Percentiles rank a stretch among this genome's conserved stretches.
Conservation (phyloP, 2,797 vertebrate species). For the Sphaeramia orbicularis region DNA sequence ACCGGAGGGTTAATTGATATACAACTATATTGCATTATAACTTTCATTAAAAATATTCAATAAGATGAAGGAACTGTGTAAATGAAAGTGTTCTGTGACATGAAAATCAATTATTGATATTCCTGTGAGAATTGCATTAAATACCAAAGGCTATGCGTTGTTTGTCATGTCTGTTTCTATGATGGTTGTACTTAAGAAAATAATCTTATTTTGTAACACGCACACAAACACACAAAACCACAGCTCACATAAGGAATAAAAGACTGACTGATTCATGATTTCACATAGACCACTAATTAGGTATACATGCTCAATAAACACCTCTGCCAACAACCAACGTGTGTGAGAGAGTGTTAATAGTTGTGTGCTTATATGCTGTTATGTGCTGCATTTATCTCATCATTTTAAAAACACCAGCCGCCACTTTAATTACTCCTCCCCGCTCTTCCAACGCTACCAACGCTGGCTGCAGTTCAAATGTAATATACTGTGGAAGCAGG, state of each 20-base stretch:
- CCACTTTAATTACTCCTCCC: conserved; percentile 69
- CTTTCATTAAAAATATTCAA: too few species aligned
- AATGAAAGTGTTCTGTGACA: too few species aligned
- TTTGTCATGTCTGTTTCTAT: too few species aligned
- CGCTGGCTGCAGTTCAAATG: conserved; percentile 60
- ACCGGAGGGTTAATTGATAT: too few species aligned
- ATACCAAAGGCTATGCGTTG: too few species aligned
- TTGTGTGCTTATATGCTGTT: conserved; percentile 41
- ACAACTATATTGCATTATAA: too few species aligned
- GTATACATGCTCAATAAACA: conserved; percentile 54
- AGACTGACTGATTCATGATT: conserved; percentile 25
- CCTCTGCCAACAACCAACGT: conserved; percentile 19
- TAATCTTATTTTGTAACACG: neutral
- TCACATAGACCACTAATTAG: conserved; percentile 51
- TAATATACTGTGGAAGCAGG: conserved; percentile 59
- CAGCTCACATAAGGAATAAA: conserved; percentile 30
- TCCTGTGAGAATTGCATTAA: too few species aligned
- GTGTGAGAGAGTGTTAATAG: conserved; percentile 36
- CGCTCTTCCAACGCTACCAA: conserved; percentile 30
- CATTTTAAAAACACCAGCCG: conserved; percentile 49
- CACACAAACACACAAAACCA: neutral
- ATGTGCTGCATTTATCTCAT: conserved; percentile 47
- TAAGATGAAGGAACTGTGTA: too few species aligned
- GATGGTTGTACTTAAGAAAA: too few species aligned
- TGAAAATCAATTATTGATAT: too few species aligned